Evolutionary conservation across 2,113 vertebrate genomes (phyloP).

Genomic region (Odobenus rosmarus): DNA sequence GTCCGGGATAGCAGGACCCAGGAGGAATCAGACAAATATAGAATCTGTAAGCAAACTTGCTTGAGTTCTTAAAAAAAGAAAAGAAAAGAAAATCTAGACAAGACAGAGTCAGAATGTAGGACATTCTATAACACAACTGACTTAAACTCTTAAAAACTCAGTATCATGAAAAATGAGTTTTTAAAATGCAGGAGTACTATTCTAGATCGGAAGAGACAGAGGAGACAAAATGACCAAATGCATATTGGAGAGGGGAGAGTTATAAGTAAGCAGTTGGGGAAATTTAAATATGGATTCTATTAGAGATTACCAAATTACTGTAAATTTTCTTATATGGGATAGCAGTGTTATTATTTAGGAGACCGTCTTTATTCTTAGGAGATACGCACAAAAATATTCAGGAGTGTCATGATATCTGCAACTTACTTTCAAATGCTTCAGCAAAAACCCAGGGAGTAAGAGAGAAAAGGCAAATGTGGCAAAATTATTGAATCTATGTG

Average conservation of each 20-base stretch:
- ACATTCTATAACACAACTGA: background rate
- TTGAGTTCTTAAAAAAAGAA: background rate
- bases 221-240: background rate
- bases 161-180: constrained; percentile 1
- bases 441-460: background rate
- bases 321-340: background rate
- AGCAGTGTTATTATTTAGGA: background rate
- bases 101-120: background rate
- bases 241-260: background rate
- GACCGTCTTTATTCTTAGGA: background rate
- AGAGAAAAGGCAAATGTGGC: background rate
- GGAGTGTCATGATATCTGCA: background rate
- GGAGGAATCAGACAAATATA: background rate
- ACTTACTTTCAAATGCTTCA: constrained; percentile 31
- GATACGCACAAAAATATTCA: background rate
- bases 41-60: background rate
- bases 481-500: background rate
- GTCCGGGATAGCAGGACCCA: background rate
- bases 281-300: background rate
- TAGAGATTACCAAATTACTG: background rate
- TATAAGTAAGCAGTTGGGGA: background rate
- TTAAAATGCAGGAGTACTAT: background rate
- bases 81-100: background rate
- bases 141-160: background rate
- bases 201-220: background rate